These are phyloP conservation scores for Acanthosepion esculentum DNA, from an alignment of 2,888 invertebrate genomes.

Conservation along the genomic window DNA sequence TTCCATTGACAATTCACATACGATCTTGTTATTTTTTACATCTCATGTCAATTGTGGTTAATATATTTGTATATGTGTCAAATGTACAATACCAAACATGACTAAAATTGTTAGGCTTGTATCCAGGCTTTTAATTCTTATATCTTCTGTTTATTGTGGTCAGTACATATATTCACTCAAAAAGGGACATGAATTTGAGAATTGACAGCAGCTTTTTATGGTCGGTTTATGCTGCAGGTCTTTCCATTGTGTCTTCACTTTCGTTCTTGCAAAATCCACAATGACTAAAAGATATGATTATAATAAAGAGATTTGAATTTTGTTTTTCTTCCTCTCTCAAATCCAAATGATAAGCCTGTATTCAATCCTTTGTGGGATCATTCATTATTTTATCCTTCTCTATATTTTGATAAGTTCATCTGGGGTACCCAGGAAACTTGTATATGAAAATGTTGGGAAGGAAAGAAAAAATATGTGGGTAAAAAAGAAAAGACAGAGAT, in stretches of 20 bases:
- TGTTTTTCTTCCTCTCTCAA: not conserved
- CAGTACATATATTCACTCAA: not conserved
- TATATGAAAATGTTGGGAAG: not conserved
- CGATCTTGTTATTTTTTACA: not conserved
- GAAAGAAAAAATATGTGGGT: not conserved
- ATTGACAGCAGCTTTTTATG: not conserved
- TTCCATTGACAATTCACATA: not conserved
- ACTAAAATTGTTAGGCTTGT: not conserved
- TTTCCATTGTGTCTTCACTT: not conserved
- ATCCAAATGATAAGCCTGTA: not conserved
- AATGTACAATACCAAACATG: not conserved
- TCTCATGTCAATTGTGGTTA: not conserved
- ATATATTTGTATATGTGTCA: not conserved
- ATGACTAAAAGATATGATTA: not conserved
- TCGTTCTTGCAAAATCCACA: not conserved
- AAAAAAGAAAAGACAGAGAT: constrained; percentile 15
- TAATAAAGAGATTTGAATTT: not conserved
- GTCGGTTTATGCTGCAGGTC: not conserved
- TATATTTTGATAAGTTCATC: not conserved
- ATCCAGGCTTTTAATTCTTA: not conserved
- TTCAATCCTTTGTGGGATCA: not conserved
- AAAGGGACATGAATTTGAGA: not conserved
- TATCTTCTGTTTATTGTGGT: not conserved
- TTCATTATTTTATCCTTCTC: not conserved
- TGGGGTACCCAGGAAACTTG: not conserved